These are phyloP conservation scores for Hypotaenidia okinawae DNA, from an alignment of 2,797 vertebrate species.

Conservation along the genomic window DNA sequence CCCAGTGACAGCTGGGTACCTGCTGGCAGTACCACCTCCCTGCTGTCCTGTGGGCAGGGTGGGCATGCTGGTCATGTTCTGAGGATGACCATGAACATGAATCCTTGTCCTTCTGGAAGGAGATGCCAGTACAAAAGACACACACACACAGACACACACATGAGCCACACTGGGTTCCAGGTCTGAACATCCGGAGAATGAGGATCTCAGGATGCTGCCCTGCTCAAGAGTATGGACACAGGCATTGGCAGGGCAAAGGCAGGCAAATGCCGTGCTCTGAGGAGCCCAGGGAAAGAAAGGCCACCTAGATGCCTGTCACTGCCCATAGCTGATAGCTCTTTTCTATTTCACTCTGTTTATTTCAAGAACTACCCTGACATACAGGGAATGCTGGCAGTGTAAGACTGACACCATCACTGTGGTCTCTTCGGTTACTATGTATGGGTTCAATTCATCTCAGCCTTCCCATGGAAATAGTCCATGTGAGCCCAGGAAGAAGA, in stretches of 20 bases:
- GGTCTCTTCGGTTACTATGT: background rate
- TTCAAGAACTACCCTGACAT: background rate
- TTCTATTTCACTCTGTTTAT: background rate
- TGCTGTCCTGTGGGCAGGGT: background rate
- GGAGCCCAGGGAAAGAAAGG: fast-evolving
- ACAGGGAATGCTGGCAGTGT: background rate
- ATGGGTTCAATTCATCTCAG: background rate
- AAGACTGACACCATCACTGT: background rate
- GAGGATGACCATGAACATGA: background rate
- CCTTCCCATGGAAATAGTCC: background rate
- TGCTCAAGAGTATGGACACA: background rate
- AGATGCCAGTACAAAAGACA: background rate
- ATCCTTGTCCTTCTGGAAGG: background rate
- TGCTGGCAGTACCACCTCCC: background rate
- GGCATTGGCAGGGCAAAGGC: fast-evolving
- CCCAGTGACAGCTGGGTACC: fast-evolving
- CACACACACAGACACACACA: fast-evolving
- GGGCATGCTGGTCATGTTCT: background rate
- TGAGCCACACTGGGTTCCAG: fast-evolving
- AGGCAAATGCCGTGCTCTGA: fast-evolving
- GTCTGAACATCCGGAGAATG: background rate
- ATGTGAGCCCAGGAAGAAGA: background rate
- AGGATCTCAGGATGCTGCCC: background rate
- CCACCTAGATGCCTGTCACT: background rate
- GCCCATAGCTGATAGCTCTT: background rate